Evolutionary conservation across 2,797 vertebrate genomes (phyloP).

Genomic region (Sternarchorhynchus goeldii): DNA sequence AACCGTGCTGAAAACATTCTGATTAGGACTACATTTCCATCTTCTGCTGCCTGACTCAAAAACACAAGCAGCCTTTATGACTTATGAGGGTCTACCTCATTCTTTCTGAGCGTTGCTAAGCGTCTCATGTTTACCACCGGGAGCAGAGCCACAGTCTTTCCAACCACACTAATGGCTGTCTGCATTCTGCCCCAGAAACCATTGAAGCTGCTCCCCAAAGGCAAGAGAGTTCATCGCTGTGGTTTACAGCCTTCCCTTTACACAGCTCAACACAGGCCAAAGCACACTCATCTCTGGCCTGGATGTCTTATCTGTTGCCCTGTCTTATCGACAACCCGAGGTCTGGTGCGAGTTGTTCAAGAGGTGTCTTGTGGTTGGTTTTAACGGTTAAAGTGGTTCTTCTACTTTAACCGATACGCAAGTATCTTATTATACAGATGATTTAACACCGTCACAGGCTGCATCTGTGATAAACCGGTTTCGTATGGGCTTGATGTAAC

Average conservation of each 20-base stretch:
- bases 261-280: constrained; percentile 47
- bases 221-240: constrained; percentile 39
- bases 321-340: neutral
- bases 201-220: constrained; percentile 48
- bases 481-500: neutral
- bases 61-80: constrained; percentile 6
- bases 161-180: constrained; percentile 61
- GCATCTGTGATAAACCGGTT: too few relatives aligned
- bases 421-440: neutral
- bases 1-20: too few relatives aligned
- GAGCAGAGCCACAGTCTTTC: constrained; percentile 30
- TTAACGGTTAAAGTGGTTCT: neutral
- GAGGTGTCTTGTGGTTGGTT: neutral
- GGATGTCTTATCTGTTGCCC: neutral
- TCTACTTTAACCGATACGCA: neutral
- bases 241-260: constrained; percentile 53
- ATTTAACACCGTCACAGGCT: too few relatives aligned
- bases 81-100: neutral
- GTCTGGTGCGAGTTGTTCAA: neutral
- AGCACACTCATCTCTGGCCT: constrained; percentile 4
- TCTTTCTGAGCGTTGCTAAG: neutral
- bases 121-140: constrained; percentile 1
- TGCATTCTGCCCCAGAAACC: constrained; percentile 46
- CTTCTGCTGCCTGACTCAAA: neutral
- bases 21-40: neutral